These are phyloP conservation scores for Elanus axillaris DNA, from an alignment of 2,113 vertebrate genomes.

Conservation along the genomic window DNA sequence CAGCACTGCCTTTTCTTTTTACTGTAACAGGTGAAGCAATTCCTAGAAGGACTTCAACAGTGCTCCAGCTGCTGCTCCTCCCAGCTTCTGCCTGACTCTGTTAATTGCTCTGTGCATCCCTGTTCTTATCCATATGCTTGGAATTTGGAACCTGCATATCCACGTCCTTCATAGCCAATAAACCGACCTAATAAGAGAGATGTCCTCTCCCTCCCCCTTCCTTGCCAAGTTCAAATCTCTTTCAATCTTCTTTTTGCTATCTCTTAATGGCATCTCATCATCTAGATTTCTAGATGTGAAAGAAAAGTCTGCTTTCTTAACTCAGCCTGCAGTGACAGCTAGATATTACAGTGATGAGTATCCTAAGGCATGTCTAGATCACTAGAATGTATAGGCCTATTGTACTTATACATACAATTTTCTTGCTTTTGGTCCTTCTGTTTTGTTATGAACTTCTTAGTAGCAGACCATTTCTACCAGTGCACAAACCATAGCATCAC, in stretches of 20 bases:
- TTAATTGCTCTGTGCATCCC: slow-evolving; percentile 58
- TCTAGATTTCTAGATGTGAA: neutral
- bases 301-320: neutral
- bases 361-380: neutral
- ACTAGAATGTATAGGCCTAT: neutral
- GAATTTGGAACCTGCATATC: slow-evolving; percentile 23
- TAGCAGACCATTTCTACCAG: slow-evolving; percentile 27
- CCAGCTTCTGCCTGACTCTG: slow-evolving; percentile 29
- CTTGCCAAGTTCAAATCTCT: neutral
- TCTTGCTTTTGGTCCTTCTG: slow-evolving; percentile 1
- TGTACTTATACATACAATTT: neutral
- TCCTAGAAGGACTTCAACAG: slow-evolving; percentile 38
- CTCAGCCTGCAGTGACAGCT: neutral
- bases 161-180: neutral
- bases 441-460: slow-evolving; percentile 42
- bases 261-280: neutral
- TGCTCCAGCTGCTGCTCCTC: slow-evolving; percentile 29
- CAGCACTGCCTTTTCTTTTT: neutral
- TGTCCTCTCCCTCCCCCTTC: neutral
- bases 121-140: slow-evolving; percentile 41
- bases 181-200: neutral
- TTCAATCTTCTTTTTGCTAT: neutral
- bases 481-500: slow-evolving; percentile 48
- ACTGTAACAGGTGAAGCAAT: slow-evolving; percentile 28
- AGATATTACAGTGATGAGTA: neutral